Conservation (phyloP, 1,140 invertebrate species). For the Ostrea denselamellosa region DNA sequence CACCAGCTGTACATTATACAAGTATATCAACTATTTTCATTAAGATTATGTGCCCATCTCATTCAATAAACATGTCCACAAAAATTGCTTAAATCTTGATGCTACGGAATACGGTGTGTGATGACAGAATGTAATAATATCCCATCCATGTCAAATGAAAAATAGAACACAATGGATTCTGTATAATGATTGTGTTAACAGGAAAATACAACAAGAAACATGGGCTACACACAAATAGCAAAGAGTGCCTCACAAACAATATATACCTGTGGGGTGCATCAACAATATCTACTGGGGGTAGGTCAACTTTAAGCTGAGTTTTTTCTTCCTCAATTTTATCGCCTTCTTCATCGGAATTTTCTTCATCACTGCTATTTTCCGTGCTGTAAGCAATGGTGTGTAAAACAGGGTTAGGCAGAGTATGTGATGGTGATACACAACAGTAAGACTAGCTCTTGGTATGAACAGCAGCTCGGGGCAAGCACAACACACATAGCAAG, state of each 20-base stretch:
- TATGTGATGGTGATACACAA: not conserved
- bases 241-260: not conserved
- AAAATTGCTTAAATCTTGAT: too few species aligned
- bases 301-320: not conserved
- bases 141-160: too few species aligned
- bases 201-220: not conserved
- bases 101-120: too few species aligned
- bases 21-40: too few species aligned
- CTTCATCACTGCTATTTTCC: not conserved
- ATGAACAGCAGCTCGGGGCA: not conserved
- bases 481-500: not conserved
- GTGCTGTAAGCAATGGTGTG: constrained; percentile 26
- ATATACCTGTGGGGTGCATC: constrained; percentile 23
- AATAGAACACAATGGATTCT: too few species aligned
- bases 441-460: not conserved
- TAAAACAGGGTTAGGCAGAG: not conserved
- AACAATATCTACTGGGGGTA: constrained; percentile 13
- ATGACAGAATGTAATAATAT: too few species aligned
- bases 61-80: too few species aligned
- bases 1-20: too few species aligned
- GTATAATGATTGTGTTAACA: too few species aligned
- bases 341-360: not conserved
- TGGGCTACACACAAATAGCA: not conserved
- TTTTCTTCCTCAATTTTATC: not conserved
- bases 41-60: too few species aligned